These are phyloP conservation scores for Tragelaphus buxtoni DNA, from an alignment of 2,113 vertebrate genomes.

Conservation along the genomic window DNA sequence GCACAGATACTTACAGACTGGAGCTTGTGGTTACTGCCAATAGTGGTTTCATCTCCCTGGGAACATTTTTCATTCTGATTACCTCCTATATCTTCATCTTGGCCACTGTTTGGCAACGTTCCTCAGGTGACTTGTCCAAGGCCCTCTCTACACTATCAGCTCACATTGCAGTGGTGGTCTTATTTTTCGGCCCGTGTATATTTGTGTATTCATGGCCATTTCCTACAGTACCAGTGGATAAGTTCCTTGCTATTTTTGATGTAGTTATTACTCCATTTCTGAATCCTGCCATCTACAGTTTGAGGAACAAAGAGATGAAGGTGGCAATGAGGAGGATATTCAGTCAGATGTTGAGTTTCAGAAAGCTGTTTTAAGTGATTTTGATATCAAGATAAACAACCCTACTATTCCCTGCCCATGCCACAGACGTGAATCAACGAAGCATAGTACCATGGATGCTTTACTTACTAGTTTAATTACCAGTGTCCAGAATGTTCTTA, in stretches of 20 bases:
- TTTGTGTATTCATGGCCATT: slow-evolving; percentile 49
- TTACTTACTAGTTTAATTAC: background rate
- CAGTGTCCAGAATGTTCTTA: background rate
- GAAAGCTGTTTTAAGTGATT: background rate
- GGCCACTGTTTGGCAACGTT: slow-evolving; percentile 35
- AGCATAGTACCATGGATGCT: background rate
- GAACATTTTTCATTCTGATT: slow-evolving; percentile 36
- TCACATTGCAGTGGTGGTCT: slow-evolving; percentile 27
- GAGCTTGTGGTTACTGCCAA: slow-evolving; percentile 34
- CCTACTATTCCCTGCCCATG: background rate
- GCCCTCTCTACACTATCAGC: slow-evolving; percentile 35
- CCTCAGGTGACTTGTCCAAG: slow-evolving; percentile 30
- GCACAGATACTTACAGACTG: background rate
- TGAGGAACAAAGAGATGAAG: slow-evolving; percentile 56
- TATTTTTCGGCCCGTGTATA: slow-evolving; percentile 45
- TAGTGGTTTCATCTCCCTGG: slow-evolving; percentile 45
- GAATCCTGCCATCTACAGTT: slow-evolving; percentile 23
- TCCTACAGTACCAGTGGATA: slow-evolving; percentile 40
- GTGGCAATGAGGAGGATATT: slow-evolving; percentile 11
- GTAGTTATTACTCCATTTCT: slow-evolving; percentile 42
- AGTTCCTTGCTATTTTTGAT: slow-evolving; percentile 40
- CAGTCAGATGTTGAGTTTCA: background rate
- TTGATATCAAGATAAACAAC: background rate
- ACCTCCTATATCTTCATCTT: slow-evolving; percentile 33
- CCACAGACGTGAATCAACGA: background rate